These are phyloP conservation scores for Semotilus atromaculatus DNA, from an alignment of 2,797 vertebrate species.

Conservation along the genomic window DNA sequence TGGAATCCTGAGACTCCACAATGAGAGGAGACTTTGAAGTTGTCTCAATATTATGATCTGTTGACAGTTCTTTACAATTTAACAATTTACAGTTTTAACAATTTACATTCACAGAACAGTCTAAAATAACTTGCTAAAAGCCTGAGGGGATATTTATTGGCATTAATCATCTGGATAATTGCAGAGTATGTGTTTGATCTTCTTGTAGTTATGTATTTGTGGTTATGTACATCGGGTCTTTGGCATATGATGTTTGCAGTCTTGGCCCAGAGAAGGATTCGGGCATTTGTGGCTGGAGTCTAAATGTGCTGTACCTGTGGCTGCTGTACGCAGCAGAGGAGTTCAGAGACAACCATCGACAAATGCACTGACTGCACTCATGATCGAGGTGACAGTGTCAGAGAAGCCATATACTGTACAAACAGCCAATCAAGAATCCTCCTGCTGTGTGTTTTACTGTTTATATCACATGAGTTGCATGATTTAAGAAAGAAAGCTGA, in stretches of 20 bases:
- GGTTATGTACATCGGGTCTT: not conserved
- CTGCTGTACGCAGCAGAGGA: not conserved
- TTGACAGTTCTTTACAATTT: not conserved
- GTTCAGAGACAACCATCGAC: not conserved
- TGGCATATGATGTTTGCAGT: not conserved
- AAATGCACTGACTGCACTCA: not conserved
- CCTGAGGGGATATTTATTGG: not conserved
- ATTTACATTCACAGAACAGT: slow-evolving; percentile 4
- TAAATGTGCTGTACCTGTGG: slow-evolving; percentile 17
- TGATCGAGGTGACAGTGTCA: not conserved
- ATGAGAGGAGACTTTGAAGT: slow-evolving; percentile 18
- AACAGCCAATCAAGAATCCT: not conserved
- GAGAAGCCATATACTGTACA: not conserved
- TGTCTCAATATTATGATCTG: slow-evolving; percentile 35
- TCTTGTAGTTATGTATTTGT: not conserved
- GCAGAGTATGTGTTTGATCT: not conserved
- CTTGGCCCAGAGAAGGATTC: not conserved
- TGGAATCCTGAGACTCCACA: slow-evolving; percentile 12
- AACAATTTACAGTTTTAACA: not conserved
- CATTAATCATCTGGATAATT: not conserved
- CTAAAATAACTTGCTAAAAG: not conserved
- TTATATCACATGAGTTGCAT: not conserved
- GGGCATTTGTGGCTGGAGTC: not conserved
- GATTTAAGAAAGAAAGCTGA: not conserved
- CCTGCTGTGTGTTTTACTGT: not conserved